Base-by-base conservation (phyloP, 2,888 invertebrate species). In the Cantharis flavilabris region DNA sequence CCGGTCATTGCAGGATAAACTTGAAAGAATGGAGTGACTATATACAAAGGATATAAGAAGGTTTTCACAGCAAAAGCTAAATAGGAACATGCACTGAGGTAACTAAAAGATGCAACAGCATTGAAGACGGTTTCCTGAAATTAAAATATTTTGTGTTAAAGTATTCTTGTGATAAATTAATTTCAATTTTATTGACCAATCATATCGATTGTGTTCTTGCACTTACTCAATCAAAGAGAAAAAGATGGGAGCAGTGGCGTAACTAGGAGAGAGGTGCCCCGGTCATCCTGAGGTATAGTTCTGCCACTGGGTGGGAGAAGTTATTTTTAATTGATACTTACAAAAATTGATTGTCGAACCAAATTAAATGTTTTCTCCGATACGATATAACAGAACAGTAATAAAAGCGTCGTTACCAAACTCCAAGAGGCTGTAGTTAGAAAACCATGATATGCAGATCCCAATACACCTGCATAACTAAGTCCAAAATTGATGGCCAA, bases 1-100 rank as follows among this genome's bases (percentile, higher is more conserved):
- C 95, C 95, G 28, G 94, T 95, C 94, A 96, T 95, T 2, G 96
- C 95, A n/a, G 96, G 96, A 89, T 95, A 96, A 13, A 94, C 95
- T 84, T 95, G 93, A 85, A 90, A 92, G 85, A 94, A 95, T 81
- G 96, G 94, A 64, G 92, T 94, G 76, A 91, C 88, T 30, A 93
- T 89, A 87, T 96, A 96, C 83, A 93, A 91, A 0, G 95, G 94
- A 88, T 94, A 94, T 72, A 97, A 89, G 87, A 94, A 94, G 64
- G 95, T 89, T 82, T 95, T 93, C 18, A 96, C 94, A 1, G 94
- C 92, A 81, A 95, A 93, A 0, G 94, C 94, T 89, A 97, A 92
- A 86, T 95, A 96, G 0, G 94, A 93, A 1, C 96, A 93, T 0
- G 96, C 93, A 30, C 94, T 94, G 74, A 96, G 87, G 85, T 96